phyloP scores from a whole-genome alignment of 2,888 invertebrate species.

The Escarpia spicata region DNA sequence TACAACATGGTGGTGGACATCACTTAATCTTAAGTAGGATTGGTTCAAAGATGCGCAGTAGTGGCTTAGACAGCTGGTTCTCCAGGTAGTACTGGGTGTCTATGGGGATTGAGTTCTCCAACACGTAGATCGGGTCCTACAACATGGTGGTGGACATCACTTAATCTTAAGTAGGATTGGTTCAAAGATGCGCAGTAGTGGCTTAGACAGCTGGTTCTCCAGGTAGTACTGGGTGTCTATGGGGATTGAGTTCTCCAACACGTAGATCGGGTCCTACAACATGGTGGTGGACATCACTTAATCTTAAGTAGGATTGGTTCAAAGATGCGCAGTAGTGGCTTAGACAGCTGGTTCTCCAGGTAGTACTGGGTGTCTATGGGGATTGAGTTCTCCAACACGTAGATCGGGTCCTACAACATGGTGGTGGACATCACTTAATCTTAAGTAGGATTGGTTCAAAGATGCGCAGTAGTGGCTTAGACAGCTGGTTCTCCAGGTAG shows the following conservation, averaged over 20 bases:
- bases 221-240: slow-evolving; percentile 97
- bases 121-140: slow-evolving; percentile 86
- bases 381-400: slow-evolving; percentile 95
- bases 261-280: slow-evolving; percentile 83
- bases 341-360: slow-evolving; percentile 95
- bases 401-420: slow-evolving; percentile 77
- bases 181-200: slow-evolving; percentile 94
- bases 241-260: slow-evolving; percentile 95
- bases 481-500: slow-evolving; percentile 96
- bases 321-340: slow-evolving; percentile 95
- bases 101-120: slow-evolving; percentile 97
- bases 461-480: slow-evolving; percentile 94
- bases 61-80: slow-evolving; percentile 96
- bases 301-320: slow-evolving; percentile 98
- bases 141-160: neutral
- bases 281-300: neutral
- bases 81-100: slow-evolving; percentile 97
- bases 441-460: slow-evolving; percentile 99
- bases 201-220: slow-evolving; percentile 97
- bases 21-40: slow-evolving; percentile 68
- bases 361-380: slow-evolving; percentile 98
- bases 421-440: neutral
- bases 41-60: slow-evolving; percentile 96
- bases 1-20: slow-evolving; percentile 36
- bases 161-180: slow-evolving; percentile 77